Base-by-base conservation (phyloP, 23 tunicate species). In the Aplidium turbinatum region DNA sequence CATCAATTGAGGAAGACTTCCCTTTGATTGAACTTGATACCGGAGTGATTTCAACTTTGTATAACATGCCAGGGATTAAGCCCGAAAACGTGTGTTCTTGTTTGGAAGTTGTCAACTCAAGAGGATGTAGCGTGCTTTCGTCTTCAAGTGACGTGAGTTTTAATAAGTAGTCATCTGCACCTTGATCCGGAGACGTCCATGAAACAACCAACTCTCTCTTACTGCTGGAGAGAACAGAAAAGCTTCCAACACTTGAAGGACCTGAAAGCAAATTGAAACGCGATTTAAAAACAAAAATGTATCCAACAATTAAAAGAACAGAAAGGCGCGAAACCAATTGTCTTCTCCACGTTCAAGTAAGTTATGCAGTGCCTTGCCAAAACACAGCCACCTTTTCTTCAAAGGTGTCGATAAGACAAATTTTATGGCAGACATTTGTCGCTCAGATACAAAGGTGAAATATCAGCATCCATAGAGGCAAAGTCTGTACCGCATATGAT, bases 181-280 rank as follows among this genome's bases (percentile, higher is more conserved):
- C 96, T 13, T 81, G 73, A 1, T 60, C 74, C 21, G 96, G 96
- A 35, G 87, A 68, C n/a, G 55, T 38, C 96, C 96, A 88, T 5
- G 78, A 63, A 21, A 69, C 79, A 1, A 54, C 31, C 6, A 88
- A 69, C 66, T 81, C 77, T 19, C 80, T 47, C 42, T 81, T 81
- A 46, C 46, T 58, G 9, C 38, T 3, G 23, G 87, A 53, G 9
- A 62, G 18, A 0, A 72, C 73, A 46, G 65, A 40, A 50, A 88
- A 60, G 25, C 76, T 51, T 1, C 16, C 33, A 34, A 81, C 79
- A 21, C 50, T 0, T 0, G 42, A 73, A 0, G 96, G 96, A 32
- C 96, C 96, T 88, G 38, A 31, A n/a, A n/a, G 4, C 61, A 54
- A 54, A 25, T n/a, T 5, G 21, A 54, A 11, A 13, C 23, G 19